Base-by-base conservation (phyloP, 2,113 vertebrate genomes). In the Geococcyx californianus region DNA sequence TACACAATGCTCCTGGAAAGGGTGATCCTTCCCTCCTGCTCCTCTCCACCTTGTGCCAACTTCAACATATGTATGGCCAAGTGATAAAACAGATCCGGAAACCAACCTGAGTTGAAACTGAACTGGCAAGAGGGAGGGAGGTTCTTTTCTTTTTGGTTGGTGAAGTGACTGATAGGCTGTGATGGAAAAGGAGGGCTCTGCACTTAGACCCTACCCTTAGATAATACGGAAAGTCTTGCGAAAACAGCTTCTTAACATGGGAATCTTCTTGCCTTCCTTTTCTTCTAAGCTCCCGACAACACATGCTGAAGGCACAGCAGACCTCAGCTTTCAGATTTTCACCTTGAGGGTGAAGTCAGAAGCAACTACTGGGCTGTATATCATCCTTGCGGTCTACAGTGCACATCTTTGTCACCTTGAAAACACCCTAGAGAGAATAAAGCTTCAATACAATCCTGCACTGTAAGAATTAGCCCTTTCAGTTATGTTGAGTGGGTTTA, bases 331-430 rank as follows among this genome's bases (percentile, higher is more conserved):
- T 79, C 62, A 84, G 47, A 26, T 9, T 42, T 47, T 3, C 63
- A 6, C 25, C 7, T 21, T 4, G 59, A 58, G 29, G 58, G 58
- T 9, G 4, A 52, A 29, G 54, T 76, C 70, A 73, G 54, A 52
- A 88, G 51, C 23, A 88, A 36, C 23, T 25, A 2, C 26, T 40
- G 49, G 40, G 13, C 45, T 85, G 7, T 28, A 7, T 23, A 67
- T 49, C 55, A 79, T 8, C 19, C 13, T 76, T 52, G 36, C 79
- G 49, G 4, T 40, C 62, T 73, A 36, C 40, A 55, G 19, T 13
- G 20, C 0, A 0, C 15, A 59, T 59, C 36, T 45, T 66, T 0
- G 0, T 42, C 42, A 24, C 42, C 42, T 38, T 26, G 49, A 59
- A 77, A 97, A 74, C 10, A 36, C 33, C 21, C 31, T 20, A 54